These are phyloP conservation scores for Danaus melanippus DNA, from an alignment of 1,140 invertebrate genomes.

Conservation along the genomic window DNA sequence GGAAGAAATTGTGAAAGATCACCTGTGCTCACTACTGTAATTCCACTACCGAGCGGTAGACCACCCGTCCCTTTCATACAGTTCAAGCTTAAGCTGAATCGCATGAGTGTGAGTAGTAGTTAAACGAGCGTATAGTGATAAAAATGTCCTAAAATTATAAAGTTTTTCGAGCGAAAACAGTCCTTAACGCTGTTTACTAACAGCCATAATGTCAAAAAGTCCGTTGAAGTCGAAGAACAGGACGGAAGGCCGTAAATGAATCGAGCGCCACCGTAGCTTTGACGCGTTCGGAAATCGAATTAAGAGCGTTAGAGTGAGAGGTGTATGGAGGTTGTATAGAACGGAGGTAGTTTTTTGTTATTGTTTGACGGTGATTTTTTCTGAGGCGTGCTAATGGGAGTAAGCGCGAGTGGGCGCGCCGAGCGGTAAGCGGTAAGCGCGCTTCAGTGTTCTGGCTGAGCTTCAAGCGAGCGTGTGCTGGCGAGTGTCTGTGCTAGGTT, in stretches of 20 bases:
- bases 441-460: constrained; percentile 70
- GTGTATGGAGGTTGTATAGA: constrained; percentile 50
- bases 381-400: constrained; percentile 69
- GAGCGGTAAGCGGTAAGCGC: constrained; percentile 52
- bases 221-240: constrained; percentile 33
- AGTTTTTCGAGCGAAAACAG: constrained; percentile 18
- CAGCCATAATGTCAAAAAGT: constrained; percentile 6
- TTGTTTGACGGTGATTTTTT: constrained; percentile 68
- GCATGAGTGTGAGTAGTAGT: constrained; percentile 70
- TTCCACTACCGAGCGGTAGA: constrained; percentile 63
- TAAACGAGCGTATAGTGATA: constrained; percentile 13
- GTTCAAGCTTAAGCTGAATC: constrained; percentile 65
- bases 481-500: constrained; percentile 4
- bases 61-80: constrained; percentile 70
- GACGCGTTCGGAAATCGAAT: constrained; percentile 70
- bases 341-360: constrained; percentile 67
- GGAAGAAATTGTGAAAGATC: constrained; percentile 68
- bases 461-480: constrained; percentile 65
- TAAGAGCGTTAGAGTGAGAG: constrained; percentile 69
- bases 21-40: constrained; percentile 73
- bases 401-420: constrained; percentile 68
- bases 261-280: constrained; percentile 62
- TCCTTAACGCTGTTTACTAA: constrained; percentile 17
- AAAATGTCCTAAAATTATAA: constrained; percentile 30
- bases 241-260: constrained; percentile 64